Evolutionary conservation across 2,888 invertebrate species (phyloP).

Genomic region (Phymatocera aterrima): DNA sequence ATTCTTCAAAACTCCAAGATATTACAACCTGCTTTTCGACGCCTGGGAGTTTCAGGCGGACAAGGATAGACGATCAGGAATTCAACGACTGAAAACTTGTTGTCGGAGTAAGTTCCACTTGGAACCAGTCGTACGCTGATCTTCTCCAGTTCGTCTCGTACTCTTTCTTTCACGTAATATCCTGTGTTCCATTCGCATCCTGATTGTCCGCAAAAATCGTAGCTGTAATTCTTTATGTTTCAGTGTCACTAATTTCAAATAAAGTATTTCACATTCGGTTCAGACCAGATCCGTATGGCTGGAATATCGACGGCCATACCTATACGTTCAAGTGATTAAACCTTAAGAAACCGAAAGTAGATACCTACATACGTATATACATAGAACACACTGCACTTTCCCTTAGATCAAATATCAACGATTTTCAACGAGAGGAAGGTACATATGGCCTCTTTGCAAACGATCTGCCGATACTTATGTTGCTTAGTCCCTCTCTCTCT

Average conservation of each 20-base stretch:
- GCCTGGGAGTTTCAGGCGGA: slow-evolving; percentile 90
- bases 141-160: background rate
- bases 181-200: too few species aligned
- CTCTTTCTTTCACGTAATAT: background rate
- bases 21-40: slow-evolving; percentile 92
- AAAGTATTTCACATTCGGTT: background rate
- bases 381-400: background rate
- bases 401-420: slow-evolving; percentile 16
- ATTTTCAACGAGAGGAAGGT: background rate
- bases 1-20: slow-evolving; percentile 86
- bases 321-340: background rate
- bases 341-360: slow-evolving; percentile 2
- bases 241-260: slow-evolving; percentile 32
- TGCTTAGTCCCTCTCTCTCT: too few species aligned
- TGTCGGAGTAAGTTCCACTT: slow-evolving; percentile 38
- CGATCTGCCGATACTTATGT: background rate
- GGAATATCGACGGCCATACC: background rate
- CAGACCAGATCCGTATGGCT: background rate
- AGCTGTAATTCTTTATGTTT: too few species aligned
- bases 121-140: slow-evolving; percentile 13
- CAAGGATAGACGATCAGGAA: slow-evolving; percentile 80
- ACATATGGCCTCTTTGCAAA: slow-evolving; percentile 12
- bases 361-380: background rate
- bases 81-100: slow-evolving; percentile 39
- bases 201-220: background rate